Percentiles rank a stretch among this genome's conserved stretches.
Evolutionary conservation across 1,140 invertebrate genomes (phyloP).

Genomic region (Manduca sexta): DNA sequence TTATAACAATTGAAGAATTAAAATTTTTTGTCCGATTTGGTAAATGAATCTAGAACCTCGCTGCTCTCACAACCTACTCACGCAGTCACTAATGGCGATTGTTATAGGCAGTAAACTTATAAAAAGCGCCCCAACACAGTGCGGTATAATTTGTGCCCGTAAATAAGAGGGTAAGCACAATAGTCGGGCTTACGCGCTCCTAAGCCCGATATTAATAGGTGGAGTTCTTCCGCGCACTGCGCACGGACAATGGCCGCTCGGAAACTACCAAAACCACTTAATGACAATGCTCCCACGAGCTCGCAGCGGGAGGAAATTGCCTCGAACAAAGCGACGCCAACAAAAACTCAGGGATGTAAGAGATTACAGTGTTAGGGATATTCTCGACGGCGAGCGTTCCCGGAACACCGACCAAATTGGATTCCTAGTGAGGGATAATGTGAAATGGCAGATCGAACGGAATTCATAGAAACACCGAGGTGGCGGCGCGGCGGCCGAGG

Average conservation of each 20-base stretch:
- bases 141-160: no score
- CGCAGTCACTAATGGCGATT: no score
- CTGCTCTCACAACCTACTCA: no score
- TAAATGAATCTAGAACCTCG: no score
- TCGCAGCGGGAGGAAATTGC: slow-evolving; percentile 11
- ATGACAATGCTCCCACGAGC: slow-evolving; percentile 8
- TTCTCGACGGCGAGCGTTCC: background rate
- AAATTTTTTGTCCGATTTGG: no score
- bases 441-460: no score
- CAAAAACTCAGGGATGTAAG: slow-evolving; percentile 11
- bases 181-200: background rate
- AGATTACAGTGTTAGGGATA: slow-evolving; percentile 4
- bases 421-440: background rate
- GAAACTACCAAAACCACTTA: slow-evolving; percentile 11
- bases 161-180: no score
- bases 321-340: slow-evolving; percentile 9
- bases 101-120: no score
- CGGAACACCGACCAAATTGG: background rate
- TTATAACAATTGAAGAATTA: no score
- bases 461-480: no score
- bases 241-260: background rate
- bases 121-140: no score
- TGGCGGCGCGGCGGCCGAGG: no score
- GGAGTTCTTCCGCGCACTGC: background rate
- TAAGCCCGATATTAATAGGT: background rate